These are phyloP conservation scores for Monodelphis domestica DNA, from an alignment of 2,797 vertebrate genomes.

Conservation along the genomic window DNA sequence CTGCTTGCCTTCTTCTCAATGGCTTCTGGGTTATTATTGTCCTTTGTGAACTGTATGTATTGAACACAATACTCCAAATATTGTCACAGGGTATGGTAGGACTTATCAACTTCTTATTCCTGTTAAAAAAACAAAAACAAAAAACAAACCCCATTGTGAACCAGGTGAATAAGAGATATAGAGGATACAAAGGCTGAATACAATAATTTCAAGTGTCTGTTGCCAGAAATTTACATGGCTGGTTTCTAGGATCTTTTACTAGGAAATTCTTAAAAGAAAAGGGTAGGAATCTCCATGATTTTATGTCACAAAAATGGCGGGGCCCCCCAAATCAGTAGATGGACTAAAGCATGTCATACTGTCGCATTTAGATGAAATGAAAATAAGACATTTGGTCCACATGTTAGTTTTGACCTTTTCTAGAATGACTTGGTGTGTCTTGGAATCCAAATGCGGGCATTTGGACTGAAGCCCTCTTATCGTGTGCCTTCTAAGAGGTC, in stretches of 20 bases:
- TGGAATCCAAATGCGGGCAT: background rate
- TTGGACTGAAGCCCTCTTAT: background rate
- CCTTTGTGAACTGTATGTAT: background rate
- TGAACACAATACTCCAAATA: background rate
- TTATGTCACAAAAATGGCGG: background rate
- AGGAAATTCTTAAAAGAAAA: background rate
- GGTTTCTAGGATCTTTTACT: background rate
- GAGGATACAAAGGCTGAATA: background rate
- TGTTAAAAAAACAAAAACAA: background rate
- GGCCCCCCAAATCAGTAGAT: background rate
- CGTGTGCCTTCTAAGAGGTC: background rate
- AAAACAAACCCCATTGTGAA: background rate
- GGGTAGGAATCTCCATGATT: background rate
- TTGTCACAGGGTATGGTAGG: background rate
- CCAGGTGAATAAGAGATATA: background rate
- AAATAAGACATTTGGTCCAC: background rate
- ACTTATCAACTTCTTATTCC: background rate
- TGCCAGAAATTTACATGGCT: background rate
- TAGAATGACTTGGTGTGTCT: background rate
- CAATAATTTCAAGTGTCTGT: background rate
- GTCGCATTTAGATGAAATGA: background rate
- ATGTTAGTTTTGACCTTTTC: background rate
- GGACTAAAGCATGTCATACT: background rate
- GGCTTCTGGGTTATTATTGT: background rate
- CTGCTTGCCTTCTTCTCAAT: background rate